phyloP scores from a whole-genome alignment of 2,888 invertebrate genomes.

The Fragum fragum region DNA sequence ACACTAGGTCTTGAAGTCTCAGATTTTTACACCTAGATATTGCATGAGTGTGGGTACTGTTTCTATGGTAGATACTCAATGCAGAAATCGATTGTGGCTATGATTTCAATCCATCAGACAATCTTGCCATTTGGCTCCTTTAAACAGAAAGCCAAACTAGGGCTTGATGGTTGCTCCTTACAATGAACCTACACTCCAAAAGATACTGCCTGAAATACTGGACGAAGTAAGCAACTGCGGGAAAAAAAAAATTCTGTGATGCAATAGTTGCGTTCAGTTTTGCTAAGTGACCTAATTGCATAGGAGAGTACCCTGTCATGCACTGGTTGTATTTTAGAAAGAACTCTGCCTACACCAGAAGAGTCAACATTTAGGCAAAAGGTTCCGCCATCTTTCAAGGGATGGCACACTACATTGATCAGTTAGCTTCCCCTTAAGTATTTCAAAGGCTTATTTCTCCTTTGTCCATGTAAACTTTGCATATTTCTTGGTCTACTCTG shows the following conservation, averaged over 20 bases:
- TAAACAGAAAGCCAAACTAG: too few relatives aligned
- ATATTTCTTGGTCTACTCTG: slow-evolving; percentile 18
- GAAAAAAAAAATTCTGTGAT: neutral
- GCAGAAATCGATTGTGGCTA: too few relatives aligned
- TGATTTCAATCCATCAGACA: too few relatives aligned
- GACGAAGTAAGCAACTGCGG: neutral
- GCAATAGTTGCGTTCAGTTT: too few relatives aligned
- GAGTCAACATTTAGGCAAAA: slow-evolving; percentile 67
- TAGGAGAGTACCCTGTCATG: slow-evolving; percentile 48
- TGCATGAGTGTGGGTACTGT: too few relatives aligned
- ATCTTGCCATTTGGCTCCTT: too few relatives aligned
- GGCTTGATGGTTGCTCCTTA: too few relatives aligned
- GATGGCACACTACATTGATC: slow-evolving; percentile 47
- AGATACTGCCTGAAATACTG: slow-evolving; percentile 1
- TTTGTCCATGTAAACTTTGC: slow-evolving; percentile 21
- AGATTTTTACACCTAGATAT: too few relatives aligned
- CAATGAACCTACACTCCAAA: too few relatives aligned
- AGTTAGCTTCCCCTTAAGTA: neutral
- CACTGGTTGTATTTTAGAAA: slow-evolving; percentile 50
- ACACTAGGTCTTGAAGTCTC: too few relatives aligned
- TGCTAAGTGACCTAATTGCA: slow-evolving; percentile 47
- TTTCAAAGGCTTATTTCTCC: slow-evolving; percentile 17
- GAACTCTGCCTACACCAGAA: slow-evolving; percentile 48
- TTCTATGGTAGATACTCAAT: too few relatives aligned
- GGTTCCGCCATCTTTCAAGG: slow-evolving; percentile 28